Evolutionary conservation across 2,797 vertebrate species (phyloP).

Genomic region (Gymnothorax javanicus): DNA sequence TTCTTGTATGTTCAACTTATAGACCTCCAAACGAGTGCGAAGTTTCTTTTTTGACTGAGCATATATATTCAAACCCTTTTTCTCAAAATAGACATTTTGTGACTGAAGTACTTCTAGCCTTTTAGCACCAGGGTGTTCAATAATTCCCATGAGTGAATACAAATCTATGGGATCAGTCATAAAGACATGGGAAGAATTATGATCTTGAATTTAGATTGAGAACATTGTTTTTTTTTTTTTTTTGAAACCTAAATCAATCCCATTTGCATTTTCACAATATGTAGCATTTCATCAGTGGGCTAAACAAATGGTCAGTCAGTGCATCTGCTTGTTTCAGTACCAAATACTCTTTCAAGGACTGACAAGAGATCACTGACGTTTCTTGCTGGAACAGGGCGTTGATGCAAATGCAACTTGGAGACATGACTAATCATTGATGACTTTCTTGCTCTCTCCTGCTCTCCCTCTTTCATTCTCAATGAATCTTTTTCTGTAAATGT

Average conservation of each 20-base stretch:
- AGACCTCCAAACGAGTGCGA: too few species aligned
- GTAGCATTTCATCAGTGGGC: constrained; percentile 15
- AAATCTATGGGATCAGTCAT: background rate
- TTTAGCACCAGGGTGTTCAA: too few species aligned
- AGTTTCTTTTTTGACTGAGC: too few species aligned
- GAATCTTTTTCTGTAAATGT: background rate
- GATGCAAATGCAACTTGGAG: too few species aligned
- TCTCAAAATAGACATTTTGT: too few species aligned
- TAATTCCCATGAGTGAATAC: background rate
- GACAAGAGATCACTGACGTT: background rate
- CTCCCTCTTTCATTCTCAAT: background rate
- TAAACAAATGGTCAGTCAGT: constrained; percentile 19
- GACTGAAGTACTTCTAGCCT: too few species aligned
- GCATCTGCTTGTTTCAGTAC: constrained; percentile 25
- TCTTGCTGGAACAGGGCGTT: background rate
- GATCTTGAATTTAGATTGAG: background rate
- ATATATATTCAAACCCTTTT: too few species aligned
- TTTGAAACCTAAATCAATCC: constrained; percentile 25
- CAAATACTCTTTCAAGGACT: background rate
- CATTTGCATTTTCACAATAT: constrained; percentile 12
- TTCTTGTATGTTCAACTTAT: too few species aligned
- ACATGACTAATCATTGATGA: too few species aligned
- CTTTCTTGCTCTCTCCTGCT: constrained; percentile 19
- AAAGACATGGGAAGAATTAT: background rate
- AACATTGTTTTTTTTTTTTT: constrained; percentile 11